phyloP scores from a whole-genome alignment of 2,888 invertebrate species.

The Amphipyra tragopoginis region DNA sequence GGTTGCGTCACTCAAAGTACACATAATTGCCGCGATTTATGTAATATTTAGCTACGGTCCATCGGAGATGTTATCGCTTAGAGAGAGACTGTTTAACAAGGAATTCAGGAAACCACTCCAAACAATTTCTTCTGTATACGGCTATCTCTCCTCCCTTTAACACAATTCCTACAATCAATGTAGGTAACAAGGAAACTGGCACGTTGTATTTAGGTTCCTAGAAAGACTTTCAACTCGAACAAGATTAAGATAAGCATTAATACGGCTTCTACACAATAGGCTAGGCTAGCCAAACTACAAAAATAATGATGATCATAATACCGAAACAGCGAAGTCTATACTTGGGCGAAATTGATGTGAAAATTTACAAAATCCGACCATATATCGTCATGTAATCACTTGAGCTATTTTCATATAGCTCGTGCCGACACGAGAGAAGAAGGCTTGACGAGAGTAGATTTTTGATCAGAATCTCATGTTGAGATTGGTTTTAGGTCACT shows the following conservation, averaged over 20 bases:
- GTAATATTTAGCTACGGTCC: slow-evolving; percentile 9
- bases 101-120: background rate
- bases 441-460: too few species aligned
- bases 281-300: too few species aligned
- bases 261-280: background rate
- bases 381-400: too few species aligned
- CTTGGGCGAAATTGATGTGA: too few species aligned
- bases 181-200: slow-evolving; percentile 1
- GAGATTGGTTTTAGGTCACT: too few species aligned
- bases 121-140: background rate
- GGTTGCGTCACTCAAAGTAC: slow-evolving; percentile 20
- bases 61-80: slow-evolving; percentile 12
- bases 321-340: too few species aligned
- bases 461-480: too few species aligned
- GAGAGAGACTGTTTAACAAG: background rate
- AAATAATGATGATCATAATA: too few species aligned
- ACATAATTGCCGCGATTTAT: slow-evolving; percentile 19
- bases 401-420: too few species aligned
- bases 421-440: too few species aligned
- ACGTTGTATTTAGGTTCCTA: background rate
- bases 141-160: background rate
- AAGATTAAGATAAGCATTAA: background rate
- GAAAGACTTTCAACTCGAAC: background rate
- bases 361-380: too few species aligned
- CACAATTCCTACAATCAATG: background rate